phyloP scores from a whole-genome alignment of 2,113 vertebrate species.

The Orthochromis indermauri region DNA sequence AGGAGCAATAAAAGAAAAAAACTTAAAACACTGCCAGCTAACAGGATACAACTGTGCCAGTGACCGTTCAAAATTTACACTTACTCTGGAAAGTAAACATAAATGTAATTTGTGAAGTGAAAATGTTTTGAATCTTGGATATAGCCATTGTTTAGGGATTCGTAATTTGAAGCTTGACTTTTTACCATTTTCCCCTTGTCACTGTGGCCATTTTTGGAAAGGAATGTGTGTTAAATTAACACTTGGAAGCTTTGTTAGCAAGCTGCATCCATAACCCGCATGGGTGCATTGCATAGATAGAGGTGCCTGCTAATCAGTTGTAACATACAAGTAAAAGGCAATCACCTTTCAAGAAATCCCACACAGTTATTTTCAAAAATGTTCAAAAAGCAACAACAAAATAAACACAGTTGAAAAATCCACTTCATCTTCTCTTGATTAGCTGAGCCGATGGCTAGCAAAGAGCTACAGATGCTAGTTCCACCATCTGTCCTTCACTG shows the following conservation, averaged over 20 bases:
- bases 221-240: neutral
- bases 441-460: neutral
- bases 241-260: neutral
- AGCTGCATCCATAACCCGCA: neutral
- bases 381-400: neutral
- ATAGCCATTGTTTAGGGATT: neutral
- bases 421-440: neutral
- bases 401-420: neutral
- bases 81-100: neutral
- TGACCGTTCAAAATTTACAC: accelerated
- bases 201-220: neutral
- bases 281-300: neutral
- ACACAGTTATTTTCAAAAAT: neutral
- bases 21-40: neutral
- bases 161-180: accelerated
- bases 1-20: neutral
- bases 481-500: neutral
- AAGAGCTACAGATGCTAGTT: neutral
- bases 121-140: neutral
- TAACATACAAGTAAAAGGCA: neutral
- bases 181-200: neutral
- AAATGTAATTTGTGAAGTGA: neutral
- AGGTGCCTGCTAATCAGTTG: neutral
- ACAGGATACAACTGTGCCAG: neutral
- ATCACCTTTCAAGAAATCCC: neutral